A percentile compares a stretch with the other conserved stretches of the same genome.
phyloP scores from a whole-genome alignment of 2,113 vertebrate genomes.

The Rhea americana region DNA sequence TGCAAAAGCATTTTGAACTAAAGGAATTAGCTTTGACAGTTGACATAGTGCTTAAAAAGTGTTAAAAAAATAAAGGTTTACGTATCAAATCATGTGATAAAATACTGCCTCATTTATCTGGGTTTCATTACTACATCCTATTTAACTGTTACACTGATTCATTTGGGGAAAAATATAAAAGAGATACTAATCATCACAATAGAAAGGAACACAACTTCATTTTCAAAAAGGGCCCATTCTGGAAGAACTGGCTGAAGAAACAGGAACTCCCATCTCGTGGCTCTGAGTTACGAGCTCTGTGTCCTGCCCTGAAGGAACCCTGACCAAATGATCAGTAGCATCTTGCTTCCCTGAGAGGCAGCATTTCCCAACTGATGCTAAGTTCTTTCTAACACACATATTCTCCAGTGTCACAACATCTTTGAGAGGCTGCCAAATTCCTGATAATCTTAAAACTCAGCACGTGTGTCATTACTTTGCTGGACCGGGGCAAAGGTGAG shows the following conservation, averaged over 20 bases:
- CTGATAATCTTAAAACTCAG: background rate
- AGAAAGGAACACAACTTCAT: background rate
- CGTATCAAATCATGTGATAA: background rate
- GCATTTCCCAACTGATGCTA: background rate
- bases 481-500: background rate
- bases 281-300: background rate
- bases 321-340: background rate
- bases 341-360: background rate
- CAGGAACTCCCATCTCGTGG: background rate
- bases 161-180: background rate
- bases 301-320: background rate
- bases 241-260: background rate
- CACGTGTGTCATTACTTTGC: background rate
- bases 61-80: background rate
- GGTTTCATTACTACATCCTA: background rate
- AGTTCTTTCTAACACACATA: background rate
- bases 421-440: constrained; percentile 5
- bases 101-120: background rate
- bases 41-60: accelerated
- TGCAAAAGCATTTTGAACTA: background rate
- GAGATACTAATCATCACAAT: background rate
- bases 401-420: background rate
- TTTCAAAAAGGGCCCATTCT: background rate
- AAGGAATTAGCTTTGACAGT: background rate
- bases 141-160: background rate